Base-by-base conservation (phyloP, 1,140 invertebrate genomes). In the Anastrepha obliqua region DNA sequence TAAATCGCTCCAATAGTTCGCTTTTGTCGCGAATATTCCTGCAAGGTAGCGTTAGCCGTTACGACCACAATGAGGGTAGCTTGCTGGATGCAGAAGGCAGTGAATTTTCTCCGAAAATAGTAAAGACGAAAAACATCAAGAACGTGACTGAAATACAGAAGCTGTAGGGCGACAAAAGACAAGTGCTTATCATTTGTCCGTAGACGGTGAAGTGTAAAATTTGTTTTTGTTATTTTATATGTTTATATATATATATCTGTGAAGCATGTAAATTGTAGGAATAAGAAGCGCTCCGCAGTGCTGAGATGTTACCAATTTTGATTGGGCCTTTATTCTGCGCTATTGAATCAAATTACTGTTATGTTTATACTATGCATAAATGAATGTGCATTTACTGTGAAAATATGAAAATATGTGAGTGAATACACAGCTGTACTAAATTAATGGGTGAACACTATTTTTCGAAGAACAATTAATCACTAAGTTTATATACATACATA, bases 141-240 rank as follows among this genome's bases (percentile, higher is more conserved):
- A 91, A 93, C 47, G 90, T 88, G 78, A 93, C 92, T 4, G 92
- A 93, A 87, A 91, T 93, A 87, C 92, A 93, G 74, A 93, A 92
- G 88, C 89, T 88, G 17, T 88, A 87, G 39, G 59, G 20, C 47
- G 74, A 81, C 2, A 9, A 55, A 81, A 81, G 67, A 47, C 47
- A 81, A 58, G 70, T 55, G 44, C 8, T 55, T 51, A 29, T 17
- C 20, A 20, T 29, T 81, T 81, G 17, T 74, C 44, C 42, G 44
- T 51, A 74, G 70, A 8, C 42, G 15, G 42, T 55, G 74, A 81
- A 81, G 42, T 55, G 74, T 55, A 81, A n/a, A 51, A 78, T 17
- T 78, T 81, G 47, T 55, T 81, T 58, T 81, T 81, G 74, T 81
- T 81, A 81, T 81, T 55, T 20, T 58, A 8, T 55, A 81, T 74